These are phyloP conservation scores for Sphecodes monilicornis DNA, from an alignment of 2,888 invertebrate species.

Conservation along the genomic window DNA sequence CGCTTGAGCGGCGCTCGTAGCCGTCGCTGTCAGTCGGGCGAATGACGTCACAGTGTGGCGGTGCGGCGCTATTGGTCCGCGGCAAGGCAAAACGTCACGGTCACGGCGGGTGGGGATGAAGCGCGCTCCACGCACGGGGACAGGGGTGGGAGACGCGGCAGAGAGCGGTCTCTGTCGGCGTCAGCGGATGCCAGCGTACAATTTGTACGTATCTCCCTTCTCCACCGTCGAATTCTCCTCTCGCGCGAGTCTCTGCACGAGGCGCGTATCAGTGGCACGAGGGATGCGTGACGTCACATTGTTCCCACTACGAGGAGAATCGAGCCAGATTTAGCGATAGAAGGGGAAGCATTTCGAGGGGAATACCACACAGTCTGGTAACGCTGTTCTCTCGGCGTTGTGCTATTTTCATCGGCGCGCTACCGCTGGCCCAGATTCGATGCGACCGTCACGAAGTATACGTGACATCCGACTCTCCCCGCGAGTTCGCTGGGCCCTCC, in stretches of 20 bases:
- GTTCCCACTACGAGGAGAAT: too few species aligned
- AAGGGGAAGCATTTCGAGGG: too few species aligned
- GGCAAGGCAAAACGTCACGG: conserved; percentile 40
- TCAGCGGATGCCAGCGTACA: too few species aligned
- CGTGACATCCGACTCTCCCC: conserved; percentile 57
- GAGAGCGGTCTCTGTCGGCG: conserved; percentile 43
- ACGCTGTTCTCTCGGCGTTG: conserved; percentile 77
- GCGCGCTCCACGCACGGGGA: not conserved
- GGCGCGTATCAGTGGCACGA: too few species aligned
- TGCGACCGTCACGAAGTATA: conserved; percentile 74
- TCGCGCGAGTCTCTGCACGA: too few species aligned
- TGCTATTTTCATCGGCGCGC: conserved; percentile 80
- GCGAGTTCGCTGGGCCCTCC: conserved; percentile 44
- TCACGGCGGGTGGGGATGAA: not conserved
- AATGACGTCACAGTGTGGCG: conserved; percentile 47
- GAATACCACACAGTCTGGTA: too few species aligned
- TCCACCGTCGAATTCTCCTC: too few species aligned
- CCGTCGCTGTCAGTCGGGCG: not conserved
- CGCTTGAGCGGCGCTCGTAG: not conserved
- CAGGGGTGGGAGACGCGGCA: not conserved
- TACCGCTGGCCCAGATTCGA: conserved; percentile 81
- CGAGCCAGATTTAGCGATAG: too few species aligned
- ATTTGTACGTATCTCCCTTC: too few species aligned
- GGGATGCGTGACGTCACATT: too few species aligned
- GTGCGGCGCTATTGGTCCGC: conserved; percentile 36